Evolutionary conservation across 2,797 vertebrate genomes (phyloP).

Genomic region (Ambastaia sidthimunki): DNA sequence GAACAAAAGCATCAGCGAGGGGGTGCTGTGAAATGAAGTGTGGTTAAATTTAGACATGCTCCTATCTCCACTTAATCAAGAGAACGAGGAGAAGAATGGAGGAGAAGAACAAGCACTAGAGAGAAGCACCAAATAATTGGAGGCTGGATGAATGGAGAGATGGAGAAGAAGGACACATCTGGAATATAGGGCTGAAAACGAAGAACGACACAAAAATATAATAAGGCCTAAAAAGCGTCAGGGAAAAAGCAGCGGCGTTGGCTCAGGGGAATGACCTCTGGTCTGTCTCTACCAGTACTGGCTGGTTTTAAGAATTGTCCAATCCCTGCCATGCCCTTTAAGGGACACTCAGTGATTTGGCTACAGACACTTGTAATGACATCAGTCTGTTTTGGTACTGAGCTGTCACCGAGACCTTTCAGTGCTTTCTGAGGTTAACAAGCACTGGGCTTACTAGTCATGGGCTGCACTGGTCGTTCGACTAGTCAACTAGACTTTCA

Average conservation of each 20-base stretch:
- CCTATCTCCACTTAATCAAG: constrained; percentile 40
- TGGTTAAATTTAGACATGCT: constrained; percentile 51
- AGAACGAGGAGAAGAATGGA: constrained; percentile 19
- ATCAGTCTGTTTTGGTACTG: constrained; percentile 12
- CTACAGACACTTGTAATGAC: constrained; percentile 14
- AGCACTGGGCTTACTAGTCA: constrained; percentile 19
- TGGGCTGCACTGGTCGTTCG: background rate
- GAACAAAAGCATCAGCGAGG: constrained; percentile 5
- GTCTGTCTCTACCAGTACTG: background rate
- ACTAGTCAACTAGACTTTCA: background rate
- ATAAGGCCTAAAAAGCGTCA: background rate
- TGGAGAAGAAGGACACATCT: constrained; percentile 48
- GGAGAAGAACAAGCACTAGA: constrained; percentile 25
- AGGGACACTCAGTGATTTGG: constrained; percentile 20
- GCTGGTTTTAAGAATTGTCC: constrained; percentile 23
- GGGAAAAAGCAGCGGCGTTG: background rate
- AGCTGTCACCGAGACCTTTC: constrained; percentile 1
- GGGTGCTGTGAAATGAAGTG: constrained; percentile 37
- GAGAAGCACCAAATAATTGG: constrained; percentile 11
- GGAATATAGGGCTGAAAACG: constrained; percentile 27
- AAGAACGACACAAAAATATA: constrained; percentile 21
- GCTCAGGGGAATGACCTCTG: constrained; percentile 16
- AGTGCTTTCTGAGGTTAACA: constrained; percentile 15
- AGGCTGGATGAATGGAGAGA: background rate
- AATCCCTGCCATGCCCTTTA: constrained; percentile 26